These are phyloP conservation scores for Leptopilina drosophilae DNA, from an alignment of 2,888 invertebrate genomes.

Conservation along the genomic window DNA sequence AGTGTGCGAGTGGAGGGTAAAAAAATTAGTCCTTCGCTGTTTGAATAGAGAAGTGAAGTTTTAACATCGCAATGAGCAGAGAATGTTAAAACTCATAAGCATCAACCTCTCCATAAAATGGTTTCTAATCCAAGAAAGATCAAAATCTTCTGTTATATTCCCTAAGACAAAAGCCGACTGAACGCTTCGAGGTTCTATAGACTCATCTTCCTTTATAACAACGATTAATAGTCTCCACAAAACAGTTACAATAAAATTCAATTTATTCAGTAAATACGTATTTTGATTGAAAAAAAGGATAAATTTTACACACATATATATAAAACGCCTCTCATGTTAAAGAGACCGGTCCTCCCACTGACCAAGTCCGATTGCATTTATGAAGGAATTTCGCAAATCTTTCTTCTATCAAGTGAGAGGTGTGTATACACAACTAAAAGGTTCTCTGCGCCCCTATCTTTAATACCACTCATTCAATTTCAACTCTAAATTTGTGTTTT, in stretches of 20 bases:
- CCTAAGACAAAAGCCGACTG: no score
- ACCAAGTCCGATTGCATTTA: constrained; percentile 44
- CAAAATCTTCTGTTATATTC: no score
- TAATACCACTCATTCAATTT: constrained; percentile 3
- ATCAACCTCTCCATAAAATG: no score
- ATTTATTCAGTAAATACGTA: not conserved
- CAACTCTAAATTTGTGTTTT: not conserved
- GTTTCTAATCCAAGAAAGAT: no score
- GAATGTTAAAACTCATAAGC: no score
- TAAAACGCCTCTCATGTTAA: constrained; percentile 4
- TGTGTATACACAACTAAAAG: not conserved
- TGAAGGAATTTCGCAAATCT: constrained; percentile 56
- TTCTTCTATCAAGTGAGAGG: constrained; percentile 19
- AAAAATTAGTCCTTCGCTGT: no score
- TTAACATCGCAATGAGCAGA: no score
- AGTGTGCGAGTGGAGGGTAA: no score
- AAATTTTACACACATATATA: not conserved
- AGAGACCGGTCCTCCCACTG: constrained; percentile 59
- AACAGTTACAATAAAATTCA: not conserved
- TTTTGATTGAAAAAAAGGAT: not conserved
- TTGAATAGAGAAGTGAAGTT: no score
- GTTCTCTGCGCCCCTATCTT: not conserved
- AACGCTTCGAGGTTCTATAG: not conserved
- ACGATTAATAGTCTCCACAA: constrained; percentile 25
- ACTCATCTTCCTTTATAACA: constrained; percentile 9